A percentile compares a stretch with the other conserved stretches of the same genome.
phyloP scores from a whole-genome alignment of 1,140 invertebrate species.

The Ceratosolen fusciceps region DNA sequence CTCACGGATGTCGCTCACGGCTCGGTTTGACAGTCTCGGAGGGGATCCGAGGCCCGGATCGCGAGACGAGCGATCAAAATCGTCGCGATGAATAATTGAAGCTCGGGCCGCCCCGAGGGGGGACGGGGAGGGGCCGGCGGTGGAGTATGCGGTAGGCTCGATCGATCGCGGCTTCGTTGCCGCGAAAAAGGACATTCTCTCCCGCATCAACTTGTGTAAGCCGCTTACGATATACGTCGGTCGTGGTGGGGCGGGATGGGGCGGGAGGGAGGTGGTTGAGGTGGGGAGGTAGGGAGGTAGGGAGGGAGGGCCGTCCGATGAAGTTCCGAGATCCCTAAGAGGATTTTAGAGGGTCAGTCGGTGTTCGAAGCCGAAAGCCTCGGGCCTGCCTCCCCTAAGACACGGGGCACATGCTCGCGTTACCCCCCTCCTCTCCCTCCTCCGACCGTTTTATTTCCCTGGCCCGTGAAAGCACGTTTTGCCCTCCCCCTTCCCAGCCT shows the following conservation, averaged over 20 bases:
- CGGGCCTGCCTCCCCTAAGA: neutral
- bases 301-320: neutral
- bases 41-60: too few relatives aligned
- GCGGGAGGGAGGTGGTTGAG: neutral
- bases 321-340: neutral
- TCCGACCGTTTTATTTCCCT: too few relatives aligned
- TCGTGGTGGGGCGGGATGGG: neutral
- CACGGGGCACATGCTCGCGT: neutral
- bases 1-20: too few relatives aligned
- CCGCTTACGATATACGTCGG: slow-evolving; percentile 38
- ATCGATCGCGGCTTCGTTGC: neutral
- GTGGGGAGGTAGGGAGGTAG: too few relatives aligned
- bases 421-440: too few relatives aligned
- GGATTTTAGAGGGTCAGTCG: neutral
- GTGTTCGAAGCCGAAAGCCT: neutral
- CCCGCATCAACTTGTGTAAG: slow-evolving; percentile 42
- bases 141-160: neutral
- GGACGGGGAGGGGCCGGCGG: too few relatives aligned
- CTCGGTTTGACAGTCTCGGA: too few relatives aligned
- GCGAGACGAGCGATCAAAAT: too few relatives aligned
- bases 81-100: slow-evolving; percentile 4
- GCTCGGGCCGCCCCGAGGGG: neutral
- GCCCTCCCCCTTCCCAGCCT: neutral
- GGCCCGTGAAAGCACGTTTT: neutral
- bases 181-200: slow-evolving; percentile 38